phyloP scores from a whole-genome alignment of 2,888 invertebrate species.

The Gastrophysa polygoni region DNA sequence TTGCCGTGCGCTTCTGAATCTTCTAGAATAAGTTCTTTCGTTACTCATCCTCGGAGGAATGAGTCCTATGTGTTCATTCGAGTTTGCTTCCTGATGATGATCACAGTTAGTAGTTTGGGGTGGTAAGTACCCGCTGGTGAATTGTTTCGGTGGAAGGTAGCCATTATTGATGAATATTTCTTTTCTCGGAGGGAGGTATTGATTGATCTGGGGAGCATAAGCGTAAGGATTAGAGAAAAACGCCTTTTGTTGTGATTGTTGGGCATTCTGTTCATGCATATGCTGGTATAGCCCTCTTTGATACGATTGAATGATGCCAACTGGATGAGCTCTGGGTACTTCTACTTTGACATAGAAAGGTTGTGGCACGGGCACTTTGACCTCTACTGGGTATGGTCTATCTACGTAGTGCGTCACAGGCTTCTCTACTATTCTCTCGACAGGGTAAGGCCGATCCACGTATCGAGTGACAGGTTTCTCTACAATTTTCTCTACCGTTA shows the following conservation, averaged over 20 bases:
- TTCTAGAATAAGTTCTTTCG: constrained; percentile 26
- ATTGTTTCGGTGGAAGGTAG: constrained; percentile 28
- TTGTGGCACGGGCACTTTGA: constrained; percentile 39
- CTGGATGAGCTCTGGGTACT: constrained; percentile 26
- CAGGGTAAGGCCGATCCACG: constrained; percentile 58
- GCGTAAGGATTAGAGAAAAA: constrained; percentile 33
- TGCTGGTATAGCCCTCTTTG: background rate
- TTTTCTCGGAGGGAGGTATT: constrained; percentile 39
- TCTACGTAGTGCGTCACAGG: constrained; percentile 45
- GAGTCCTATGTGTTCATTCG: constrained; percentile 60
- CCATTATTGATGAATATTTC: constrained; percentile 27
- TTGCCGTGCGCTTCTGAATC: constrained; percentile 53
- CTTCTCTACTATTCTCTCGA: constrained; percentile 54
- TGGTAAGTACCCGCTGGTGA: constrained; percentile 35
- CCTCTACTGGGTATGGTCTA: constrained; percentile 40
- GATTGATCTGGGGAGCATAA: constrained; percentile 40
- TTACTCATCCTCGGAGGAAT: constrained; percentile 57
- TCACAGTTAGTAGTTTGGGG: constrained; percentile 22
- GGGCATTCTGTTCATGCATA: constrained; percentile 10
- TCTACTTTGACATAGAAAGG: constrained; percentile 30
- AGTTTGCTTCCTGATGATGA: constrained; percentile 34
- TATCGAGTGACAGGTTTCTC: constrained; percentile 60
- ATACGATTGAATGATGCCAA: background rate
- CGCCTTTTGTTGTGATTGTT: constrained; percentile 19
- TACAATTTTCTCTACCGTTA: constrained; percentile 61